A percentile compares a stretch with the other conserved stretches of the same genome.
Conservation (phyloP, 2,113 vertebrate genomes). For the Mohoua ochrocephala region DNA sequence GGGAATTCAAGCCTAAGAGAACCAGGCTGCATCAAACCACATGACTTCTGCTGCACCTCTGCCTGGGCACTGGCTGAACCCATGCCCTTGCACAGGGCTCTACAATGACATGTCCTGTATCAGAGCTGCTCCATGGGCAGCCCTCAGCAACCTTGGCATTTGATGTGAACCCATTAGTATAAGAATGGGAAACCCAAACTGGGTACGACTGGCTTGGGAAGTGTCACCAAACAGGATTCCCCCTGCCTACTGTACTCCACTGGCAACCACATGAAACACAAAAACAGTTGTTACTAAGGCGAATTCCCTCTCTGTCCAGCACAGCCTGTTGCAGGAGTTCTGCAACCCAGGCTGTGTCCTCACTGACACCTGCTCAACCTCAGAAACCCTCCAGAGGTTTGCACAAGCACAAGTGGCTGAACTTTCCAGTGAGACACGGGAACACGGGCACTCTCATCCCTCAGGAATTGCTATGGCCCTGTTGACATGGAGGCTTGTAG, state of each 20-base stretch:
- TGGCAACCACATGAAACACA: neutral
- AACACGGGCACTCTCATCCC: neutral
- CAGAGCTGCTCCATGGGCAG: neutral
- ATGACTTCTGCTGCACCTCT: neutral
- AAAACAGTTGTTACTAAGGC: neutral
- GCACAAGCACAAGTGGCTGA: conserved; percentile 25
- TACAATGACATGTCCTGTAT: neutral
- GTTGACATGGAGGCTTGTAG: neutral
- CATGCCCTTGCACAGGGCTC: neutral
- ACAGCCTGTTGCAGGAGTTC: neutral
- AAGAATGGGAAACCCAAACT: neutral
- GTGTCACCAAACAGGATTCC: neutral
- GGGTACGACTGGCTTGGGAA: neutral
- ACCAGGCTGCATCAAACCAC: neutral
- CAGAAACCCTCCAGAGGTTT: neutral
- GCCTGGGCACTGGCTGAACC: neutral
- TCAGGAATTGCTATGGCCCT: neutral
- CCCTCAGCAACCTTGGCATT: neutral
- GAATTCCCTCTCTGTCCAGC: neutral
- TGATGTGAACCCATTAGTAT: neutral
- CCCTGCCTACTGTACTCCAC: neutral
- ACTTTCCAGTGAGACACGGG: neutral
- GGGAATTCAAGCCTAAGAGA: neutral
- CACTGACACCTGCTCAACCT: conserved; percentile 3
- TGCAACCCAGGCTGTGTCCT: neutral